Percentiles rank a stretch among this genome's conserved stretches.
phyloP scores from a whole-genome alignment of 2,797 vertebrate genomes.

The Chanos chanos region DNA sequence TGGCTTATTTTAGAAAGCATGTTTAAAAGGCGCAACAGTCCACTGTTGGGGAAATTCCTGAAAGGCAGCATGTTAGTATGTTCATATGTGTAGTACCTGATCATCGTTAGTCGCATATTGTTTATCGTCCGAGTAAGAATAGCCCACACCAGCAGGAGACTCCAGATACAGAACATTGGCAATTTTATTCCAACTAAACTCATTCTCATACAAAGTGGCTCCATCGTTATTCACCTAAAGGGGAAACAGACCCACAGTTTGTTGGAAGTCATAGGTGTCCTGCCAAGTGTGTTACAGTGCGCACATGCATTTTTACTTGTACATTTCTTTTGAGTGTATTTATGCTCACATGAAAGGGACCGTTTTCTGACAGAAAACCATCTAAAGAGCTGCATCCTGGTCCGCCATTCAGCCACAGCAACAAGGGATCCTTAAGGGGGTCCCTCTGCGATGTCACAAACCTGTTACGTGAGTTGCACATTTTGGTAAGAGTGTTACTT shows the following conservation, averaged over 20 bases:
- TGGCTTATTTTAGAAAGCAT: neutral
- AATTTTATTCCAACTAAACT: conserved; percentile 74
- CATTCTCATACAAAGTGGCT: conserved; percentile 66
- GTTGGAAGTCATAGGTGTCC: neutral
- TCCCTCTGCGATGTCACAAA: conserved; percentile 74
- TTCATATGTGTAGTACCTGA: conserved; percentile 53
- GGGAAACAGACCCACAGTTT: neutral
- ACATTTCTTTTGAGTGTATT: neutral
- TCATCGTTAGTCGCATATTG: conserved; percentile 69
- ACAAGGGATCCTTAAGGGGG: conserved; percentile 68
- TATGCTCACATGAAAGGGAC: conserved; percentile 70
- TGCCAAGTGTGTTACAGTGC: neutral
- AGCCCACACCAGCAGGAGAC: conserved; percentile 76
- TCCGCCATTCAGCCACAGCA: conserved; percentile 78
- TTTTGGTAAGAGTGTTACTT: no score
- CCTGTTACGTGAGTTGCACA: conserved; percentile 51
- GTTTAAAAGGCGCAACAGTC: no score
- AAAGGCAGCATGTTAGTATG: neutral
- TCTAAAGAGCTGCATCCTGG: conserved; percentile 78
- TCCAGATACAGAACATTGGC: conserved; percentile 75
- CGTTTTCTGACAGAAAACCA: conserved; percentile 75
- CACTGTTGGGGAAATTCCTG: no score
- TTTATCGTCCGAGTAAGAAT: conserved; percentile 69
- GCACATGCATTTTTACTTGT: neutral
- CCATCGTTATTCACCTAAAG: conserved; percentile 68